Evolutionary conservation across 2,113 vertebrate genomes (phyloP).

Genomic region (Cyanoderma ruficeps): DNA sequence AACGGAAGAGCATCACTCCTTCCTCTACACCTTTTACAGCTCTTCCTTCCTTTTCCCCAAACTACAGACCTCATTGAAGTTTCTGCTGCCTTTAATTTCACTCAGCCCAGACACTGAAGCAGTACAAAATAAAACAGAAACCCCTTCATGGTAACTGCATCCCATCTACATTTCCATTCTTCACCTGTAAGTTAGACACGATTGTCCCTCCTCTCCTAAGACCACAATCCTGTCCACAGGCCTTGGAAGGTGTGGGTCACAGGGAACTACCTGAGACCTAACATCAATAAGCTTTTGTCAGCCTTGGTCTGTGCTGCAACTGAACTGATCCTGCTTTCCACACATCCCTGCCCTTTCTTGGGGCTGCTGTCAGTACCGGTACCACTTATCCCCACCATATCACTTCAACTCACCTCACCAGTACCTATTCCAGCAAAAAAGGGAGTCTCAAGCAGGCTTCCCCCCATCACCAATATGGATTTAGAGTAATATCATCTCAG

Average conservation of each 20-base stretch:
- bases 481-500: not conserved
- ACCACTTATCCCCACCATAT: not conserved
- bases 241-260: not conserved
- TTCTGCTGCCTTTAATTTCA: not conserved
- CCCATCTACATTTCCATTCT: not conserved
- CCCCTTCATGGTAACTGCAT: not conserved
- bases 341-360: not conserved
- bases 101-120: not conserved
- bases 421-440: not conserved
- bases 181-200: fast-evolving
- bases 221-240: not conserved
- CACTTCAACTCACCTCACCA: not conserved
- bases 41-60: not conserved
- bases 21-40: not conserved
- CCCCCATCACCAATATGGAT: not conserved
- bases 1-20: not conserved
- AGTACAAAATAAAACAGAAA: not conserved
- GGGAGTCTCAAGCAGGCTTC: not conserved
- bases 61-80: fast-evolving
- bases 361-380: not conserved
- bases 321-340: not conserved
- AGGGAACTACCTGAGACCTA: not conserved
- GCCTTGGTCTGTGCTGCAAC: not conserved
- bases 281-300: not conserved
- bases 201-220: not conserved